These are phyloP conservation scores for Drosophila pallidifrons DNA, from an alignment of 1,140 invertebrate species.

Conservation along the genomic window DNA sequence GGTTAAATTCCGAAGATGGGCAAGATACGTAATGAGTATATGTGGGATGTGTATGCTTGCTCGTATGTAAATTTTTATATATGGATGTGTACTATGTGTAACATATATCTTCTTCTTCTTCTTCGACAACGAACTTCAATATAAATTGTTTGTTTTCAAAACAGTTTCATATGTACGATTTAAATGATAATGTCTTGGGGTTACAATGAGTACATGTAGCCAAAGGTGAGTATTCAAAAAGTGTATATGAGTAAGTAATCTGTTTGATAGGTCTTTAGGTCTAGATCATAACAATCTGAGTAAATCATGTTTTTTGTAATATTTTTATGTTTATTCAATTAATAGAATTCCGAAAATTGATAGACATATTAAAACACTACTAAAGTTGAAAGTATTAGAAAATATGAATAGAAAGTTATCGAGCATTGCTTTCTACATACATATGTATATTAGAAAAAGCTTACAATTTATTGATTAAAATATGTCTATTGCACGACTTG, in stretches of 20 bases:
- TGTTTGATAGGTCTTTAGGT: slow-evolving; percentile 14
- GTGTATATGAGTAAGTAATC: slow-evolving; percentile 12
- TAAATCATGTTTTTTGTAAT: neutral
- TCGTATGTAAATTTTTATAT: slow-evolving; percentile 18
- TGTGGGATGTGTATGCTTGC: neutral
- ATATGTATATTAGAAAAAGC: neutral
- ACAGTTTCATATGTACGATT: slow-evolving; percentile 67
- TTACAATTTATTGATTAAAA: slow-evolving; percentile 20
- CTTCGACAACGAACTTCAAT: slow-evolving; percentile 52
- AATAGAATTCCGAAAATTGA: slow-evolving; percentile 8
- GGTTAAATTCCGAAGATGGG: slow-evolving; percentile 42
- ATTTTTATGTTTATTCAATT: neutral
- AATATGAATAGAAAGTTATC: slow-evolving; percentile 3
- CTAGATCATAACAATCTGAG: slow-evolving; percentile 25
- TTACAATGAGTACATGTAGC: slow-evolving; percentile 62
- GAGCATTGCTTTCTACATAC: neutral
- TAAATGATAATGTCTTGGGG: slow-evolving; percentile 68
- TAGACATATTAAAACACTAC: slow-evolving; percentile 32
- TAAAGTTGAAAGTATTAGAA: slow-evolving; percentile 51
- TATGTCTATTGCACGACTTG: slow-evolving; percentile 25
- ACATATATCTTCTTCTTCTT: neutral
- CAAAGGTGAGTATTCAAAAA: slow-evolving; percentile 40
- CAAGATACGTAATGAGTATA: slow-evolving; percentile 11
- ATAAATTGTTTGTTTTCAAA: slow-evolving; percentile 56
- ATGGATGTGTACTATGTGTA: slow-evolving; percentile 24